Base-by-base conservation (phyloP, 2,113 vertebrate genomes). In the Mastomys natalensis region DNA sequence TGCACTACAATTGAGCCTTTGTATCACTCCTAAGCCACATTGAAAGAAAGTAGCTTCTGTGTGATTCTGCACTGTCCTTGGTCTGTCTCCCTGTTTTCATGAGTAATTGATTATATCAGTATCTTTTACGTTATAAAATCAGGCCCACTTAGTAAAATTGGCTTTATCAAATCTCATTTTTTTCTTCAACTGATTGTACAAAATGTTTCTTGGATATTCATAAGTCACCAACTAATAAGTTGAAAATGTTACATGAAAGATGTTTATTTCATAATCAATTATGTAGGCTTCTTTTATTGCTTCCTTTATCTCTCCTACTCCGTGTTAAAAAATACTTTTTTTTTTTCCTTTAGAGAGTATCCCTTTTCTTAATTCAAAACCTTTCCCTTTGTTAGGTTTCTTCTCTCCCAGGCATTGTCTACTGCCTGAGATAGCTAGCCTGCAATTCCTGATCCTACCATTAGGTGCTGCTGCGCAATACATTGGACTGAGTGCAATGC, bases 401-500 rank as follows among this genome's bases (percentile, higher is more conserved):
- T 72, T 60, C n/a, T 4, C 68, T 66, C 80, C 4, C 43, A 48
- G 60, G 12, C 4, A 19, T 72, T 85, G 87, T 90, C 43, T 73
- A 93, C 7, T 85, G 93, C 74, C 34, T 94, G n/a, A 31, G 97
- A 94, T 60, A 97, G 88, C 89, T 97, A 82, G 21, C 82, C 73
- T 97, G 89, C 92, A 97, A 76, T 95, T 95, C 89, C 76, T 37
- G 4, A 66, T 45, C 93, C 62, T 81, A 96, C 92, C 96, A 72
- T 92, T 97, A 97, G 95, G 95, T 76, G 94, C 43, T 97, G 96
- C 90, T 92, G 76, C 96, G 74, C 89, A 92, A 95, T 85, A 86
- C 62, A 31, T 10, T 24, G 72, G 87, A 24, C 31, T 5, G 60
- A 87, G 9, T 29, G 37, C 17, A 6, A 31, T 4, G 40, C 3